Base-by-base conservation (phyloP, 2,113 vertebrate genomes). In the Odontophorus gujanensis region DNA sequence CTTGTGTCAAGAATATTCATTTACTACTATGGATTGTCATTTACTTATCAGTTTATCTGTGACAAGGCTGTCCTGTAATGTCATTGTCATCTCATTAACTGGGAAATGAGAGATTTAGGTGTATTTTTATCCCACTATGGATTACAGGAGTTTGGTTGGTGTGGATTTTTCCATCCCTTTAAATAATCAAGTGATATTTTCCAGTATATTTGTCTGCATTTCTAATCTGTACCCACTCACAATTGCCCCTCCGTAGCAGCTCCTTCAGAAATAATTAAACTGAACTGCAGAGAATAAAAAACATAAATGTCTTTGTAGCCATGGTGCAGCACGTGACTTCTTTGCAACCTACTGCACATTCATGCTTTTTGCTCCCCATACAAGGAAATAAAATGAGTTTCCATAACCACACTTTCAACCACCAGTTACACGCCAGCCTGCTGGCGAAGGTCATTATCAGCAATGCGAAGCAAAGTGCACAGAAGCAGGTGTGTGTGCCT, bases 31-130 rank as follows among this genome's bases (percentile, higher is more conserved):
- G 53, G 62, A 90, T 58, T 96, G 83, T 92, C 89, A 84, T 85
- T 90, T 93, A 87, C 86, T 79, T 76, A 78, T 72, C 69, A 69
- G 69, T 93, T 96, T 89, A 87, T 66, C 74, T 84, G 58, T 90
- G 81, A 89, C 91, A 95, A 90, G 81, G 53, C 66, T 92, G 62
- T 77, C n/a, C 77, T 92, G 74, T 96, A 95, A 93, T 62, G 62
- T 73, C 85, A 81, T 12, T 53, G 57, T 76, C 85, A 80, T 73
- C 59, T 82, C 89, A 87, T 81, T 90, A 93, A 68, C 30, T 48
- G 48, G 16, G 43, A 76, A 93, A 92, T 71, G 22, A 81, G 43
- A 86, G n/a, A 2, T 72, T 86, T 58, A 79, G 16, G 53, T 69
- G 21, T 92, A 92, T 95, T 96, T 96, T 95, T 92, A 91, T 73